Evolutionary conservation across 23 tunicate genomes (phyloP), one percentile per base, ranked within the genome.

Genomic region (Halocynthia roretzi): DNA sequence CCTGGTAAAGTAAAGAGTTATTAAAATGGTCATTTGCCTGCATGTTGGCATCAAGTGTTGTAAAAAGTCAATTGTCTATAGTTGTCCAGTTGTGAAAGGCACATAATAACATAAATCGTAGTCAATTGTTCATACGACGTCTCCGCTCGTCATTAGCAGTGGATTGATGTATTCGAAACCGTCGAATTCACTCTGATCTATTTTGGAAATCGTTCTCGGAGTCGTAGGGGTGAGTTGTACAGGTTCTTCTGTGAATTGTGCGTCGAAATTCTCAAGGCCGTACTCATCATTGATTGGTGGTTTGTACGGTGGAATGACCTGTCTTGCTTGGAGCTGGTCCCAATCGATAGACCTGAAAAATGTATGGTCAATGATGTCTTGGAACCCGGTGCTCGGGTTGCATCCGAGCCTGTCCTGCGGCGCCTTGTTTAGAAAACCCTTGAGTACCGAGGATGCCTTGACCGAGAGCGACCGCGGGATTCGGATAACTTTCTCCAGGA

Each of bases 161-260:
- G 99, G 99, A 67, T 94, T 94, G 44, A 94, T 89, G 85, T 94
- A 94, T 21, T 94, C 99, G 54, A 94, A 94, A 6, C 99, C 99
- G 73, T 94, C 99, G 48, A 94, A 94, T 55, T 94, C 99, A 7
- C 77, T 51, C 62, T 88, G 95, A 57, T 88, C 91, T 9, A 94
- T 84, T 63, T 82, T 84, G 8, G 56, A 50, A 5, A 89, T 74
- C 10, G 77, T 72, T 56, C 77, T 76, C 12, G 80, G 64, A 51
- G 78, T 95, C 9, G 77, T 76, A 6, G 88, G 89, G 10, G 99
- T 94, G 54, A 94, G 80, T 67, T 81, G 96, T 5, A 88, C 99
- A 8, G 99, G 99, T 78, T 94, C 99, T 84, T 94, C 95, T 8
- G 99, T 94, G 68, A 94, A 94, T 70, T 94, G 99, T 52, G 93